Evolutionary conservation across 2,113 vertebrate species (phyloP).

Genomic region (Protobothrops mucrosquamatus): DNA sequence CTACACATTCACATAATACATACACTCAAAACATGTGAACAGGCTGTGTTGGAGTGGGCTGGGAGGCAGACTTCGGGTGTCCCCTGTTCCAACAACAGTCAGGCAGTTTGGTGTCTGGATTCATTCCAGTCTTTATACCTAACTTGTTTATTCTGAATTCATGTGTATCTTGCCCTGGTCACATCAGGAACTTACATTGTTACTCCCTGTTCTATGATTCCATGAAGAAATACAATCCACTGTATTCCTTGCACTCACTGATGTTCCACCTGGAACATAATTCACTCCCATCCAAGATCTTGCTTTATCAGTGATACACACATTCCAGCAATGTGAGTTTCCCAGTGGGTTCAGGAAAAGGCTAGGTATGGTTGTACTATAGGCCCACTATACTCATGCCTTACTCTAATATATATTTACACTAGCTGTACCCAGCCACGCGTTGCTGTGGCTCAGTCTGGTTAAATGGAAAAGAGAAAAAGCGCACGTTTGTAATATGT

Average conservation of each 20-base stretch:
- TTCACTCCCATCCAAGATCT: neutral
- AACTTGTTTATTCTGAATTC: neutral
- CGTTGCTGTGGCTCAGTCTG: too few relatives aligned
- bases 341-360: neutral
- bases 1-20: neutral
- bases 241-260: neutral
- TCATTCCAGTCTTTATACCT: neutral
- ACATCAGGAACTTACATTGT: neutral
- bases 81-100: neutral
- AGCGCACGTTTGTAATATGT: too few relatives aligned
- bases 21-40: too few relatives aligned
- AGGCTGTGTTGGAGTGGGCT: too few relatives aligned
- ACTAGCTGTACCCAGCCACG: too few relatives aligned
- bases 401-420: too few relatives aligned
- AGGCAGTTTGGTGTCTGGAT: neutral
- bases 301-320: neutral
- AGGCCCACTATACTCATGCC: neutral
- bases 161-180: neutral
- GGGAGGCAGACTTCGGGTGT: too few relatives aligned
- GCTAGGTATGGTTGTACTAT: neutral
- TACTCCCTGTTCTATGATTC: neutral
- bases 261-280: neutral
- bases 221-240: neutral
- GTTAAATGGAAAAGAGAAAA: too few relatives aligned
- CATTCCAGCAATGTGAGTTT: neutral